phyloP scores from a whole-genome alignment of 1,140 invertebrate species.

The Heliconius hewitsoni region DNA sequence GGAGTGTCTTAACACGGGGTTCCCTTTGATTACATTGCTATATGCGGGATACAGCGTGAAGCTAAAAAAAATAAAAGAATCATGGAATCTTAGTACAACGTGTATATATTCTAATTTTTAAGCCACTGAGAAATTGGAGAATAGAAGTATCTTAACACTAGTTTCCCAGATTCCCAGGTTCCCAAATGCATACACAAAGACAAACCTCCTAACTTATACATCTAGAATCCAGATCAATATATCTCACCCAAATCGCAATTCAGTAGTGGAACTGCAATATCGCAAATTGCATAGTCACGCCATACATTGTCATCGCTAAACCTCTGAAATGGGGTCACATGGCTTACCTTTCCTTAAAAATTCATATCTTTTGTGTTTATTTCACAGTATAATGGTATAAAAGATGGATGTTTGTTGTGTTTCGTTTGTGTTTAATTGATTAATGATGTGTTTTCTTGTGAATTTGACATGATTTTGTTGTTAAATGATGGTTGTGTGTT shows the following conservation, averaged over 20 bases:
- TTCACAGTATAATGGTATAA: not conserved
- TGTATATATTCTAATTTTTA: no score
- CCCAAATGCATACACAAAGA: no score
- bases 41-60: no score
- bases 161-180: no score
- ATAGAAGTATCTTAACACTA: no score
- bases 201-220: not conserved
- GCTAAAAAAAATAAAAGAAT: no score
- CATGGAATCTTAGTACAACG: no score
- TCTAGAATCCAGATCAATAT: not conserved
- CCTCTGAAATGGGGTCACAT: slow-evolving; percentile 4
- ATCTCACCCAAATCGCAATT: not conserved
- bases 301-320: slow-evolving; percentile 14
- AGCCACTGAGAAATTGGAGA: no score
- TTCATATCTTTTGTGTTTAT: not conserved
- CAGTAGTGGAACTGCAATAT: slow-evolving; percentile 13
- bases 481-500: no score
- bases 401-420: not conserved
- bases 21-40: no score
- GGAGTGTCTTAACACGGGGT: no score
- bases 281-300: slow-evolving; percentile 20
- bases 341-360: slow-evolving; percentile 6
- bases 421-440: not conserved
- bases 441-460: not conserved
- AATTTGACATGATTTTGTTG: not conserved